Percentiles rank a stretch among this genome's conserved stretches.
phyloP scores from a whole-genome alignment of 2,113 vertebrate genomes.

The Damaliscus lunatus region DNA sequence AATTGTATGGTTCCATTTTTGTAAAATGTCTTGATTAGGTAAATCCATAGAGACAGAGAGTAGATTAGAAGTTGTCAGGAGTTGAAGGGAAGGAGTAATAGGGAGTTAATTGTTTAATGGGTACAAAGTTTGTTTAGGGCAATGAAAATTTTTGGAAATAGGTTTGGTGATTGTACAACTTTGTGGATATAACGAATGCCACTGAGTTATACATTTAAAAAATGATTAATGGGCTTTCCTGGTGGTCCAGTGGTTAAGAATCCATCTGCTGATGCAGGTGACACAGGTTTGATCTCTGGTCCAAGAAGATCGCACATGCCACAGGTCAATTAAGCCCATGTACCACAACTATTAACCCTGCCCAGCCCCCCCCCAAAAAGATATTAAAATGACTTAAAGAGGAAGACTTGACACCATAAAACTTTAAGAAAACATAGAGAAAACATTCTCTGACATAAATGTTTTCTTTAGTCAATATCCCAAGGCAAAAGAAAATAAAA shows the following conservation, averaged over 20 bases:
- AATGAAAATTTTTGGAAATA: neutral
- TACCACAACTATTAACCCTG: neutral
- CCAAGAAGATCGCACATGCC: neutral
- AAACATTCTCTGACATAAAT: neutral
- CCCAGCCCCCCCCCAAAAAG: neutral
- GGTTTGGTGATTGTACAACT: neutral
- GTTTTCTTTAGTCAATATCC: neutral
- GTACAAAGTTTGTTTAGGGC: neutral
- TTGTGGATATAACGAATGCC: neutral
- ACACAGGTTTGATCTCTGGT: neutral
- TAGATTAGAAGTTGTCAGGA: neutral
- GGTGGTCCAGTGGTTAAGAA: neutral
- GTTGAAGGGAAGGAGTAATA: neutral
- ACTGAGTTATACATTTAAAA: neutral
- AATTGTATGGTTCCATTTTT: neutral
- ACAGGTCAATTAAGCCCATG: neutral
- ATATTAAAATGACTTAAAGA: neutral
- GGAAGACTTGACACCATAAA: neutral
- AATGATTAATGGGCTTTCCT: neutral
- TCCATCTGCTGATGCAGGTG: neutral
- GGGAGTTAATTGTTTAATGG: neutral
- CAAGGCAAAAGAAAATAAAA: neutral
- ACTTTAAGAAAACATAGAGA: neutral
- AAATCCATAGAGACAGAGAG: neutral
- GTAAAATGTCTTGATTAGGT: neutral